These are phyloP conservation scores for Armadillidium nasatum DNA, from an alignment of 1,140 invertebrate species.

Conservation along the genomic window DNA sequence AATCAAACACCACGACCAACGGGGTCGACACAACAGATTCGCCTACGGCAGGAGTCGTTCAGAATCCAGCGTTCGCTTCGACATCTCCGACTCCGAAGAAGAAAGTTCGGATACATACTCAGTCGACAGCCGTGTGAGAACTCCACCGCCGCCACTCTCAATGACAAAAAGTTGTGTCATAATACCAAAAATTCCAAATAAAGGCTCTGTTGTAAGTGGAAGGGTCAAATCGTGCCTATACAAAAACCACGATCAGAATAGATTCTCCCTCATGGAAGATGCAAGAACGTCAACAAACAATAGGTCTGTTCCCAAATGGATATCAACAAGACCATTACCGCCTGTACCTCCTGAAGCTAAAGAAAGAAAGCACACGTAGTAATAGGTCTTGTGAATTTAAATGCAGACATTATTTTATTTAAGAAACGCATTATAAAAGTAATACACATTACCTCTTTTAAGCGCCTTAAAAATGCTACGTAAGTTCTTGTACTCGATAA, in stretches of 20 bases:
- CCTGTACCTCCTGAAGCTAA: background rate
- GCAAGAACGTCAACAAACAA: background rate
- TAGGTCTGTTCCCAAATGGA: background rate
- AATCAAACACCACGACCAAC: background rate
- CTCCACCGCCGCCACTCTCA: background rate
- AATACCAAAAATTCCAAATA: background rate
- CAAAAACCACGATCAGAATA: too few species aligned
- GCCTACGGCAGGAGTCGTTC: conserved; percentile 31
- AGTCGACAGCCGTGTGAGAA: conserved; percentile 38
- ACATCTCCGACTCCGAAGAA: conserved; percentile 40
- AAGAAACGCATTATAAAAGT: too few species aligned
- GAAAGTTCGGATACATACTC: conserved; percentile 43
- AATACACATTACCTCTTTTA: too few species aligned
- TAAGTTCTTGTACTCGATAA: too few species aligned
- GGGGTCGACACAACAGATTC: conserved; percentile 24
- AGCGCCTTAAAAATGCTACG: too few species aligned
- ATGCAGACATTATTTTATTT: too few species aligned
- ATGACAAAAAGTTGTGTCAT: too few species aligned
- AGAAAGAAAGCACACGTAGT: too few species aligned
- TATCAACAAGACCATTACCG: background rate
- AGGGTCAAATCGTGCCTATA: background rate
- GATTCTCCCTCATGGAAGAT: too few species aligned
- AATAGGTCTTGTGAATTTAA: too few species aligned
- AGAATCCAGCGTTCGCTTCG: conserved; percentile 40
- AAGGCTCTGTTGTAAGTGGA: background rate